These are phyloP conservation scores for Smithornis capensis DNA, from an alignment of 2,113 vertebrate genomes.

Conservation along the genomic window DNA sequence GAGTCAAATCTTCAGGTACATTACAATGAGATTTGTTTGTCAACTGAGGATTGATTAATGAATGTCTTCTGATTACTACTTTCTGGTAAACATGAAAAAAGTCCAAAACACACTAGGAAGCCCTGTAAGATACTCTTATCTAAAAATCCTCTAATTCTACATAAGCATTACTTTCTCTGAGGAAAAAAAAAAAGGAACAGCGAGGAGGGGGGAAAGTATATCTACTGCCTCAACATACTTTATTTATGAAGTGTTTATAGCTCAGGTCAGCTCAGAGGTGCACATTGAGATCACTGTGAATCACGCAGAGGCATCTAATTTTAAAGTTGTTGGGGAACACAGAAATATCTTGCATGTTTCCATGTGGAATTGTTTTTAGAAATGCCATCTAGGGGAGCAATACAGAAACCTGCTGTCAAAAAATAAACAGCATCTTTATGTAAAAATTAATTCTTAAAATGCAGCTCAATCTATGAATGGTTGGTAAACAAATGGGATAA, in stretches of 20 bases:
- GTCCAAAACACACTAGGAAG: background rate
- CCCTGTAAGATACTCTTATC: background rate
- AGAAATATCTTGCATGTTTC: constrained; percentile 47
- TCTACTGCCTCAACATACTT: background rate
- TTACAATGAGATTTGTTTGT: background rate
- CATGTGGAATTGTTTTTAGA: constrained; percentile 54
- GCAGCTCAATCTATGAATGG: constrained; percentile 44
- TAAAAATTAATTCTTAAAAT: constrained; percentile 53
- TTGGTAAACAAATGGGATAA: constrained; percentile 70
- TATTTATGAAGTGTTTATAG: background rate
- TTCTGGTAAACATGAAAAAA: background rate
- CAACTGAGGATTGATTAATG: background rate
- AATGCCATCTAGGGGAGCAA: constrained; percentile 30
- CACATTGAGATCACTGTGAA: background rate
- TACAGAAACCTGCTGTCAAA: constrained; percentile 49
- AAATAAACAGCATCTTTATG: constrained; percentile 65
- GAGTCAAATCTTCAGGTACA: background rate
- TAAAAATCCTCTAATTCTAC: background rate
- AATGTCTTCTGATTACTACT: background rate
- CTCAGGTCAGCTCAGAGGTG: background rate
- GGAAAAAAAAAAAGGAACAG: background rate
- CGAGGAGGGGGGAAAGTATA: background rate
- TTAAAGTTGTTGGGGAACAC: constrained; percentile 30
- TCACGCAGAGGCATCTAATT: constrained; percentile 11
- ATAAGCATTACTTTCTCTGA: background rate